These are phyloP conservation scores for Chionomys nivalis DNA, from an alignment of 2,113 vertebrate species.

Conservation along the genomic window DNA sequence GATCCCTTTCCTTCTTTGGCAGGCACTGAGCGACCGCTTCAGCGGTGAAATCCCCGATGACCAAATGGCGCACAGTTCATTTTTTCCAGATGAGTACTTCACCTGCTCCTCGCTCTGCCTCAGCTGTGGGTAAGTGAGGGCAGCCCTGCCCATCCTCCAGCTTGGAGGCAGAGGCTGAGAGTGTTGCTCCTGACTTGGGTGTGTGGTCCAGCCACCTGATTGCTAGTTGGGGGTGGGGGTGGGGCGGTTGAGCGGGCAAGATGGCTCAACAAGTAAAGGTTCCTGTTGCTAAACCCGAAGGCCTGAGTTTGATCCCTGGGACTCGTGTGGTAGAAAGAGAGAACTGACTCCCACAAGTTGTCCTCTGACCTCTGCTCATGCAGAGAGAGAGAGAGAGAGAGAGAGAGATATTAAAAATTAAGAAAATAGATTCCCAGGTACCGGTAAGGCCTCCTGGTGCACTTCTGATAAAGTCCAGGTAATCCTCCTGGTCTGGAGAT, in stretches of 20 bases:
- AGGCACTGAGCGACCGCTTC: conserved; percentile 98
- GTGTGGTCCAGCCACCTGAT: not conserved
- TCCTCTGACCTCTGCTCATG: not conserved
- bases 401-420: too few species aligned
- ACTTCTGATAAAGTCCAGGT: not conserved
- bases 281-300: not conserved
- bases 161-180: not conserved
- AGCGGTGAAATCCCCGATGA: conserved; percentile 97
- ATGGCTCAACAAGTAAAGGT: not conserved
- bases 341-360: not conserved
- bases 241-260: not conserved
- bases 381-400: not conserved
- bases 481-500: not conserved
- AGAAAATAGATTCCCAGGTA: not conserved
- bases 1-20: conserved; percentile 51
- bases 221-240: not conserved
- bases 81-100: conserved; percentile 99
- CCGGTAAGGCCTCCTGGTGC: not conserved
- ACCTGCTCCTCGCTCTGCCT: conserved; percentile 97
- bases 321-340: not conserved
- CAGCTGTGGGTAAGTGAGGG: conserved; percentile 95
- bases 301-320: not conserved
- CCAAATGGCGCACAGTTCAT: conserved; percentile 95
- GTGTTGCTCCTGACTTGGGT: not conserved
- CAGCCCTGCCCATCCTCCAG: not conserved